A percentile compares a stretch with the other conserved stretches of the same genome.
These are phyloP conservation scores for Cyanoderma ruficeps DNA, from an alignment of 2,113 vertebrate species.

Conservation along the genomic window DNA sequence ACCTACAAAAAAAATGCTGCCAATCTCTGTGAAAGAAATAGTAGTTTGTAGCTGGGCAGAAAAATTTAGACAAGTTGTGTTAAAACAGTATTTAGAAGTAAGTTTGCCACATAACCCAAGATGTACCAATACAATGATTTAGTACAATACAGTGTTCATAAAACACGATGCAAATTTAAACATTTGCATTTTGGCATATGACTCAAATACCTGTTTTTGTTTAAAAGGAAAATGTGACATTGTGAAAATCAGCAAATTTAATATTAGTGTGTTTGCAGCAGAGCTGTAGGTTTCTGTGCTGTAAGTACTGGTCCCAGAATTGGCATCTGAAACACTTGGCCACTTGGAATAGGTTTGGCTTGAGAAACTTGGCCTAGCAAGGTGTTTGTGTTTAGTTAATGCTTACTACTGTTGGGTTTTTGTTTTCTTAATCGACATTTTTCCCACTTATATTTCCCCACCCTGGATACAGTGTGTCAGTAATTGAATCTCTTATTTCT, in stretches of 20 bases:
- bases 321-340: background rate
- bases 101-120: background rate
- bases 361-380: background rate
- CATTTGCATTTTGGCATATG: background rate
- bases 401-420: background rate
- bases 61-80: background rate
- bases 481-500: constrained; percentile 35
- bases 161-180: background rate
- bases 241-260: background rate
- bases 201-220: background rate
- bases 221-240: background rate
- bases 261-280: background rate
- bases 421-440: background rate
- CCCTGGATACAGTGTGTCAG: background rate
- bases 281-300: background rate
- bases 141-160: background rate
- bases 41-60: background rate
- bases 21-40: background rate
- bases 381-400: background rate
- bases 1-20: background rate
- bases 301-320: background rate
- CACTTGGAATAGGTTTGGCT: background rate
- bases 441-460: background rate
- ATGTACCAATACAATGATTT: background rate
- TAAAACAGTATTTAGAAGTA: background rate